A percentile compares a stretch with the other conserved stretches of the same genome.
Evolutionary conservation across 2,113 vertebrate genomes (phyloP).

Genomic region (Drymodes brunneopygia): DNA sequence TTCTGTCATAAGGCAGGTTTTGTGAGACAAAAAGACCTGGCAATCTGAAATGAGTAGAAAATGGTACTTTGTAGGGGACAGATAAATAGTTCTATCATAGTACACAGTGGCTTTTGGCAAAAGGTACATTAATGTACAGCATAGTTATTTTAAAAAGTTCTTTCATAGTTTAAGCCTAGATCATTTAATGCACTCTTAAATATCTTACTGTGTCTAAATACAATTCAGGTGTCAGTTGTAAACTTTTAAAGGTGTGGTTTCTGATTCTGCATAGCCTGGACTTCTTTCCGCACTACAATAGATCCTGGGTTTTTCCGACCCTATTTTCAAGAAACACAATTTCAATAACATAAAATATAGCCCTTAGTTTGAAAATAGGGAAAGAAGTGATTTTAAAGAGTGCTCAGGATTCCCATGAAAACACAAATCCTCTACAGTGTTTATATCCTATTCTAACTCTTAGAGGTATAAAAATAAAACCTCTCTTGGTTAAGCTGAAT

Average conservation of each 20-base stretch:
- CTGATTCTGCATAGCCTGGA: background rate
- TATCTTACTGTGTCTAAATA: background rate
- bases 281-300: background rate
- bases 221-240: background rate
- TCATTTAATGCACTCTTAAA: slow-evolving; percentile 21
- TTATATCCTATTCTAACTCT: slow-evolving; percentile 26
- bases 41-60: background rate
- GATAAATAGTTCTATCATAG: background rate
- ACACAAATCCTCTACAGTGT: slow-evolving; percentile 3
- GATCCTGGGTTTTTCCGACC: background rate
- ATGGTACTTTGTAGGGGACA: background rate
- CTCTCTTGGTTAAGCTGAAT: background rate
- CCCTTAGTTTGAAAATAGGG: background rate
- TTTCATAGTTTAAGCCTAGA: slow-evolving; percentile 13
- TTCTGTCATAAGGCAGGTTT: background rate
- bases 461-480: background rate
- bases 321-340: background rate
- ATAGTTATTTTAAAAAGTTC: background rate
- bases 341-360: background rate
- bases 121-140: background rate
- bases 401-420: background rate
- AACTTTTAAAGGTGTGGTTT: background rate
- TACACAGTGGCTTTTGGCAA: background rate
- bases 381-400: slow-evolving; percentile 32
- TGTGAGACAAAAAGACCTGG: background rate